Evolutionary conservation across 1,140 invertebrate species (phyloP).

Genomic region (Venturia canescens): DNA sequence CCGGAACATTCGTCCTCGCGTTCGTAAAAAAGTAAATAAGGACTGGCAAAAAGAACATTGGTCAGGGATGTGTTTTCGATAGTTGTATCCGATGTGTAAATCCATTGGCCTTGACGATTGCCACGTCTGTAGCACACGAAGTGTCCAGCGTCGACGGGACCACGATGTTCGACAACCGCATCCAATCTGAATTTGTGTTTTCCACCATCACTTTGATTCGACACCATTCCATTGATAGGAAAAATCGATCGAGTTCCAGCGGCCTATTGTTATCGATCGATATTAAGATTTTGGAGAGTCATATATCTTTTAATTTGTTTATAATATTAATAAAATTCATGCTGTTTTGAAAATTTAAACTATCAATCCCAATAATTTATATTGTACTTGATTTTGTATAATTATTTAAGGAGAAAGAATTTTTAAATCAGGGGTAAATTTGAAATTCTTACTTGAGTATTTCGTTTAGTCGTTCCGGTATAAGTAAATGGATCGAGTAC

Average conservation of each 20-base stretch:
- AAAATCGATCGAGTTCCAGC: constrained; percentile 55
- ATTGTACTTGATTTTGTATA: neutral
- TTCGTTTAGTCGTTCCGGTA: constrained; percentile 76
- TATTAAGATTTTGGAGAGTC: too few species aligned
- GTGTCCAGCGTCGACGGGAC: constrained; percentile 91
- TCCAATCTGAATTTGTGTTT: constrained; percentile 83
- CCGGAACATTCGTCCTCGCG: constrained; percentile 41
- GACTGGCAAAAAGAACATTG: constrained; percentile 72
- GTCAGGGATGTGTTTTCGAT: constrained; percentile 69
- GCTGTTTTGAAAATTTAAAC: too few species aligned
- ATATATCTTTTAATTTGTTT: too few species aligned
- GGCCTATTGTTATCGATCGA: neutral
- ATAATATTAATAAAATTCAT: too few species aligned
- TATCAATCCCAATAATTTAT: too few species aligned
- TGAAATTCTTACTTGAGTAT: constrained; percentile 60
- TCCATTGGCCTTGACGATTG: constrained; percentile 69
- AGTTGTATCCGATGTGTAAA: constrained; percentile 72
- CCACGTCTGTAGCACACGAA: constrained; percentile 94
- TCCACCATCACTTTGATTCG: constrained; percentile 58
- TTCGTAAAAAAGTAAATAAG: constrained; percentile 74
- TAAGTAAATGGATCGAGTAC: constrained; percentile 88
- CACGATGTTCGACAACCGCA: constrained; percentile 93
- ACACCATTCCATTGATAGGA: constrained; percentile 46
- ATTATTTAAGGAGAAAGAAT: neutral
- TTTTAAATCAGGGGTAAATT: neutral